A percentile compares a stretch with the other conserved stretches of the same genome.
Evolutionary conservation across 2,797 vertebrate species (phyloP).

Genomic region (Chlorospingus flavigularis): DNA sequence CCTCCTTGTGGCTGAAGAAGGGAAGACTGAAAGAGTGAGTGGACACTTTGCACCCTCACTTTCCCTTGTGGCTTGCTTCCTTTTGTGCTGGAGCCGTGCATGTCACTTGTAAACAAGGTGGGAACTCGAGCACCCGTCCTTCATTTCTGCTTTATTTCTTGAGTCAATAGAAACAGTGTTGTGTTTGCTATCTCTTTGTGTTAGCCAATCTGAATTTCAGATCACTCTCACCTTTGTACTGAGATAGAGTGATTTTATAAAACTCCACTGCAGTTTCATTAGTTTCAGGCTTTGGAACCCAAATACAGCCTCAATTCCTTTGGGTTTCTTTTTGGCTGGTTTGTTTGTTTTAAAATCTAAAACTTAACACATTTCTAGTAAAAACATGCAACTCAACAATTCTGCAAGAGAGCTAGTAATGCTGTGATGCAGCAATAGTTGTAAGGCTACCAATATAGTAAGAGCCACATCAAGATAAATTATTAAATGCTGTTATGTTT

Average conservation of each 20-base stretch:
- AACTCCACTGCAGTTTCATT: not conserved
- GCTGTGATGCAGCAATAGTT: not conserved
- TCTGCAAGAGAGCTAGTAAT: not conserved
- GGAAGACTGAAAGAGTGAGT: not conserved
- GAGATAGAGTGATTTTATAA: not conserved
- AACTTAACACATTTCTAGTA: not conserved
- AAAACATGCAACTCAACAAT: not conserved
- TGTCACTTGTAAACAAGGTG: not conserved
- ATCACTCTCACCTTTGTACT: not conserved
- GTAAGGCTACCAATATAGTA: not conserved
- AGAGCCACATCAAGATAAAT: not conserved
- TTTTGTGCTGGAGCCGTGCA: not conserved
- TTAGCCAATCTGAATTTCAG: not conserved
- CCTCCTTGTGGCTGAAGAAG: not conserved
- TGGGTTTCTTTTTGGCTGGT: not conserved
- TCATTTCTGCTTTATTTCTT: not conserved
- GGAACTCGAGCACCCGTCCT: accelerated
- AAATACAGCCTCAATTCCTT: not conserved
- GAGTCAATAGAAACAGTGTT: not conserved
- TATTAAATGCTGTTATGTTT: not conserved
- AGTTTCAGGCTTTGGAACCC: not conserved
- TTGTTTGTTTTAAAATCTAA: not conserved
- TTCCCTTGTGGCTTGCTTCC: not conserved
- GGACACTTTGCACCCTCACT: not conserved
- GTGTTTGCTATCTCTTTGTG: not conserved